Conservation (phyloP, 2,797 vertebrate species). For the Aulostomus chinensis region DNA sequence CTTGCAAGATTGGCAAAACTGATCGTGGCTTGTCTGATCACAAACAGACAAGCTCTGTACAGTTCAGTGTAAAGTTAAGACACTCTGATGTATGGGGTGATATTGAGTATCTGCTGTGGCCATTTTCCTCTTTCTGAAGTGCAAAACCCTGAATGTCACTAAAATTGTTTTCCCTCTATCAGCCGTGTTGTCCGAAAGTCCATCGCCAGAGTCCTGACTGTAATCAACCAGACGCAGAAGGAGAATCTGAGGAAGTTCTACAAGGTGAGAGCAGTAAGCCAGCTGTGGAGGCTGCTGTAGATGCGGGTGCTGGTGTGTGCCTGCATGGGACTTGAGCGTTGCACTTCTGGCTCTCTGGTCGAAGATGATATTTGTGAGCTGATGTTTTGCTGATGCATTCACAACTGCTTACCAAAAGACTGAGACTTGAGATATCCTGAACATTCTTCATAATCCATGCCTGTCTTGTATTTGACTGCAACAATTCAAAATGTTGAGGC, state of each 20-base stretch:
- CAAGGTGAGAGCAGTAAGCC: constrained; percentile 84
- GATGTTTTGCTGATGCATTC: constrained; percentile 64
- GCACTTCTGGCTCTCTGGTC: constrained; percentile 30
- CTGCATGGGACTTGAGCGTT: not conserved
- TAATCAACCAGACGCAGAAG: constrained; percentile 99
- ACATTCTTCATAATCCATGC: not conserved
- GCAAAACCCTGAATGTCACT: not conserved
- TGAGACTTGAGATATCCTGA: constrained; percentile 53
- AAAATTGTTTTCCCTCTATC: not conserved
- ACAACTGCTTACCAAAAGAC: constrained; percentile 73
- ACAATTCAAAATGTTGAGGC: too few species aligned
- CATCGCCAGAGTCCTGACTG: constrained; percentile 95
- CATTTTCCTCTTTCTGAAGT: too few species aligned
- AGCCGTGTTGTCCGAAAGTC: constrained; percentile 98
- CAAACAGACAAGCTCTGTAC: too few species aligned
- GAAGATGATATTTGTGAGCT: constrained; percentile 60
- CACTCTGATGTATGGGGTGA: too few species aligned
- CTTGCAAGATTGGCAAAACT: too few species aligned
- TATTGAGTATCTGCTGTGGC: too few species aligned
- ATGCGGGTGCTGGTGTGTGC: too few species aligned
- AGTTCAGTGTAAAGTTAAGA: too few species aligned
- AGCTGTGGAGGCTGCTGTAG: too few species aligned
- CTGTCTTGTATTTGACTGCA: constrained; percentile 4
- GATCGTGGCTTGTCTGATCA: too few species aligned
- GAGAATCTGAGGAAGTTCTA: constrained; percentile 99